These are phyloP conservation scores for Eilema depressum DNA, from an alignment of 2,888 invertebrate species.

Conservation along the genomic window DNA sequence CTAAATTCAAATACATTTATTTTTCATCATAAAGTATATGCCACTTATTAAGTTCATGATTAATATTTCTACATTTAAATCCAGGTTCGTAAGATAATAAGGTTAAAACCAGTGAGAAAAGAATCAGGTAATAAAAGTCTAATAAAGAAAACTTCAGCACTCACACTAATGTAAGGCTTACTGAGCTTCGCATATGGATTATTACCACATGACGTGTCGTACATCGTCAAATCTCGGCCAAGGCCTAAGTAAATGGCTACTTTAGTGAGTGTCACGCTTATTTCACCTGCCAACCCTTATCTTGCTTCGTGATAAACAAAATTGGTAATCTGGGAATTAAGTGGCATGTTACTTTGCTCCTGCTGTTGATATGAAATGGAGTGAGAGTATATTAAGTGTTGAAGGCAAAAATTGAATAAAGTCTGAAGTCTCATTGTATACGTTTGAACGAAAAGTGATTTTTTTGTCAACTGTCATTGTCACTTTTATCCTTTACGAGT, in stretches of 20 bases:
- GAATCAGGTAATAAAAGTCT: background rate
- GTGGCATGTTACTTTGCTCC: background rate
- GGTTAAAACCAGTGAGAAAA: too few species aligned
- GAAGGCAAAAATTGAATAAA: background rate
- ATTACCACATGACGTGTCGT: background rate
- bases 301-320: slow-evolving; percentile 5
- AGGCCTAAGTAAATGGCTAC: slow-evolving; percentile 3
- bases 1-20: too few species aligned
- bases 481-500: background rate
- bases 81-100: too few species aligned
- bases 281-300: slow-evolving; percentile 6
- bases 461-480: background rate
- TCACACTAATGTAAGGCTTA: background rate
- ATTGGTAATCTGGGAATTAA: background rate
- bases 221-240: slow-evolving; percentile 1
- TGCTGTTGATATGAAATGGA: background rate
- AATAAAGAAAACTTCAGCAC: background rate
- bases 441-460: background rate
- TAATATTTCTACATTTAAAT: too few species aligned
- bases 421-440: background rate
- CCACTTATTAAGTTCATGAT: too few species aligned
- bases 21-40: too few species aligned
- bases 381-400: background rate
- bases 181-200: background rate
- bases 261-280: background rate